Conservation (phyloP, 2,113 vertebrate species). For the Archilochus colubris region DNA sequence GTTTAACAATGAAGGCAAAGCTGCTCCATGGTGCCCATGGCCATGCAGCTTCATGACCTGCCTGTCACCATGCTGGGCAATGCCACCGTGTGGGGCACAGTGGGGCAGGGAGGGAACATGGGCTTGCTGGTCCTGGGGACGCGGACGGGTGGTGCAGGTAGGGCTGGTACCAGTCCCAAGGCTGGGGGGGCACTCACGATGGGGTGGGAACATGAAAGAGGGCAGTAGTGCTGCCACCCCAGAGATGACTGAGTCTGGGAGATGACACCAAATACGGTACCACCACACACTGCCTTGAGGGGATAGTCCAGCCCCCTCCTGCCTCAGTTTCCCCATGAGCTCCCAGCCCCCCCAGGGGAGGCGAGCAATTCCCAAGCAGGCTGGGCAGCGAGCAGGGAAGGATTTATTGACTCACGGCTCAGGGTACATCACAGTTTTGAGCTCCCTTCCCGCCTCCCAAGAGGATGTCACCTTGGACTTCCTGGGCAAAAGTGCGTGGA, state of each 20-base stretch:
- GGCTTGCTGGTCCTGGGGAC: no score
- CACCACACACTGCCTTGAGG: neutral
- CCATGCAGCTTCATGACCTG: neutral
- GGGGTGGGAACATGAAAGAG: neutral
- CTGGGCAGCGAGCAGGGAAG: conserved; percentile 45
- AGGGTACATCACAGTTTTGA: conserved; percentile 69
- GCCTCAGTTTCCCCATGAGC: conserved; percentile 9
- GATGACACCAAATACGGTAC: neutral
- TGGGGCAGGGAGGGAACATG: accelerated
- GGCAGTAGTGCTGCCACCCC: neutral
- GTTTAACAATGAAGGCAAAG: neutral
- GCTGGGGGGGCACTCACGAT: accelerated
- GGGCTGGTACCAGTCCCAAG: neutral
- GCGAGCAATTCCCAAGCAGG: conserved; percentile 43
- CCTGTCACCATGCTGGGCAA: neutral
- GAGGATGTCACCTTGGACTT: conserved; percentile 50
- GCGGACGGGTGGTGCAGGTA: neutral
- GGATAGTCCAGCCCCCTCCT: neutral
- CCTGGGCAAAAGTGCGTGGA: conserved; percentile 77
- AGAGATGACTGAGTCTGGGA: accelerated
- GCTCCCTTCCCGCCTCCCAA: conserved; percentile 48
- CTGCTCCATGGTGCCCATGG: accelerated
- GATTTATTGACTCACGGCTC: conserved; percentile 70
- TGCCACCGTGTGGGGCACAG: accelerated
- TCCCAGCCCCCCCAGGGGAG: neutral